Evolutionary conservation across 2,113 vertebrate genomes (phyloP), one percentile per base, ranked within the genome.

Genomic region (Telmatochromis sp.): DNA sequence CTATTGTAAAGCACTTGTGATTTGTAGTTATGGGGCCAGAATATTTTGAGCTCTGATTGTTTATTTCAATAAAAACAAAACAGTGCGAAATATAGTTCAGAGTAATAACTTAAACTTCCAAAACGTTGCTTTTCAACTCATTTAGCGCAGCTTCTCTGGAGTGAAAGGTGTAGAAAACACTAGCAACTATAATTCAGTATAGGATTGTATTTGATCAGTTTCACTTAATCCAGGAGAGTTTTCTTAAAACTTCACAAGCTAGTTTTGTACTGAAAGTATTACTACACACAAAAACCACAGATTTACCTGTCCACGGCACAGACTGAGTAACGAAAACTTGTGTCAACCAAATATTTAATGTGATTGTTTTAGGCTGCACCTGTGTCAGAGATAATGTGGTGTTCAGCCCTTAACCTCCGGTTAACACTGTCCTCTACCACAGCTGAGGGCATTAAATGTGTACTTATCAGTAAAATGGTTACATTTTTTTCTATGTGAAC

Each of bases 401-500:
- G 54, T 80, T 73, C 42, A 33, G 83, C 85, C 55, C 55, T 84
- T 87, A 73, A 84, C 84, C 83, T 86, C 55, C 26, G 19, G 81
- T 81, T 83, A 40, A n/a, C 78, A 6, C 57, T 12, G 85, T 84
- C 68, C 80, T 49, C 82, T 7, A 7, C 58, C 2, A 55, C 80
- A 33, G 28, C 23, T 1, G 53, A 45, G 87, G 55, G 35, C 73
- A 35, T 86, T 90, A 81, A 79, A 78, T 89, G 92, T 87, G 85
- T 90, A 75, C 88, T 93, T 93, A 65, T 91, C 26, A 84, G 90
- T 96, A 89, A 88, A 93, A 90, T 78, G 58, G 70, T 89, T 90
- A 75, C 82, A 85, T 93, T 90, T 85, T 95, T 95, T 88, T 91
- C 80, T 92, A 93, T 92, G 92, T 96, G 88, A 92, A 93, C 88